Evolutionary conservation across 1,140 invertebrate genomes (phyloP).

Genomic region (Hyles euphorbiae): DNA sequence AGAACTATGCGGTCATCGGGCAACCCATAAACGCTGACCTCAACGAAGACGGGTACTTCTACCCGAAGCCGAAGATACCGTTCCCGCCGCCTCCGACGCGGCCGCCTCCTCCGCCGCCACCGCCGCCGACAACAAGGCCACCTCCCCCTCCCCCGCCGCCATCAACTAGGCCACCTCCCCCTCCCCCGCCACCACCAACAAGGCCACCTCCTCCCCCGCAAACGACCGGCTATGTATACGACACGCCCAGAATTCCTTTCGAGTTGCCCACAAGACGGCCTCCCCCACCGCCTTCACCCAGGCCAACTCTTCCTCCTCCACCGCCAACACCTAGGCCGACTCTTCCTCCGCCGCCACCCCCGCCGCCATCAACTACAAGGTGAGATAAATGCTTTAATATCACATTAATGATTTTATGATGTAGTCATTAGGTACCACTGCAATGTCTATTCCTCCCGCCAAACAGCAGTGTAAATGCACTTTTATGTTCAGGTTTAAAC

Average conservation of each 20-base stretch:
- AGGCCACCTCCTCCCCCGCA: slow-evolving; percentile 17
- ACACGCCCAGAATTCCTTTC: slow-evolving; percentile 24
- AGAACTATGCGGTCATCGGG: slow-evolving; percentile 58
- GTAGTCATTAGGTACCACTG: too few relatives aligned
- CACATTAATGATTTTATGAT: too few relatives aligned
- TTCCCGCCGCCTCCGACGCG: slow-evolving; percentile 46
- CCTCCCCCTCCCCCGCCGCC: slow-evolving; percentile 18
- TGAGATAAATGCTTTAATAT: too few relatives aligned
- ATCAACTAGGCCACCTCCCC: slow-evolving; percentile 6
- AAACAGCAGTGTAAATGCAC: too few relatives aligned
- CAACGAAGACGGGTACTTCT: slow-evolving; percentile 66
- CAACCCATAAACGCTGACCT: slow-evolving; percentile 45
- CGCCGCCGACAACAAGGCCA: slow-evolving; percentile 8
- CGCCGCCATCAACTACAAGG: slow-evolving; percentile 4
- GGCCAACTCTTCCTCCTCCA: slow-evolving; percentile 17
- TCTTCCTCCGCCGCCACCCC: slow-evolving; percentile 24
- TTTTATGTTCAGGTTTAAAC: too few relatives aligned
- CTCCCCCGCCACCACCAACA: slow-evolving; percentile 13
- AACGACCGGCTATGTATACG: slow-evolving; percentile 29
- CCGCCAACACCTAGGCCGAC: slow-evolving; percentile 25
- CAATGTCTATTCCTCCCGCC: too few relatives aligned
- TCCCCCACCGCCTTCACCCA: slow-evolving; percentile 24
- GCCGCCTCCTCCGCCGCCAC: slow-evolving; percentile 19
- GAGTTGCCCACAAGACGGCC: slow-evolving; percentile 20
- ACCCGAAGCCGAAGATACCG: slow-evolving; percentile 58